phyloP scores from a whole-genome alignment of 2,797 vertebrate species.

The Clarias pachynema region DNA sequence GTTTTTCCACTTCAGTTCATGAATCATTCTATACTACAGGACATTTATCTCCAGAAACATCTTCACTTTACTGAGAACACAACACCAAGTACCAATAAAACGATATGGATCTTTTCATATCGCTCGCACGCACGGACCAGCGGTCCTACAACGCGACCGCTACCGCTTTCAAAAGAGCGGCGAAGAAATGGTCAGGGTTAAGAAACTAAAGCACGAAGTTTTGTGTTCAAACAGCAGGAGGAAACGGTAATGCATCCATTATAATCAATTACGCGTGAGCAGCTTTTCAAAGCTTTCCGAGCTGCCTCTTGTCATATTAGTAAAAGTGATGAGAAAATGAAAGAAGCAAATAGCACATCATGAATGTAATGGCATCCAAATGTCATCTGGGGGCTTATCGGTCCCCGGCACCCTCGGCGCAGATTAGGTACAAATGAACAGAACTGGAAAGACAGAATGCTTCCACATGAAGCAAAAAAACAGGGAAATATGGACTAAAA shows the following conservation, averaged over 20 bases:
- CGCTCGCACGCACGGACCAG: not conserved
- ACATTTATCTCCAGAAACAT: not conserved
- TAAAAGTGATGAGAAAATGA: conserved; percentile 33
- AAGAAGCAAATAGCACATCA: conserved; percentile 21
- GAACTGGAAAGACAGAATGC: not conserved
- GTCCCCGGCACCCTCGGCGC: conserved; percentile 9
- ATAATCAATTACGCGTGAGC: not conserved
- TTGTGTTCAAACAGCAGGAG: not conserved
- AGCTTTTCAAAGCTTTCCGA: not conserved
- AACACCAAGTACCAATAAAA: not conserved
- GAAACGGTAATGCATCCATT: conserved; percentile 9
- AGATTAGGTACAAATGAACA: conserved; percentile 31
- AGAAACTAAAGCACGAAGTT: not conserved
- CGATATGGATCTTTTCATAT: not conserved
- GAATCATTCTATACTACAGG: not conserved
- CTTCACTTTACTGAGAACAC: not conserved
- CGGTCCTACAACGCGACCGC: not conserved
- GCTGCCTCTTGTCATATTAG: conserved; percentile 1
- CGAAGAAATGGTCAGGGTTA: not conserved
- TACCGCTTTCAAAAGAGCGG: not conserved
- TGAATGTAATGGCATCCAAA: conserved; percentile 29
- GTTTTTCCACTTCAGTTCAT: not conserved
- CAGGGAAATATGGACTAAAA: not conserved
- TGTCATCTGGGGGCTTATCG: conserved; percentile 36
- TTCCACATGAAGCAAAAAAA: not conserved